These are phyloP conservation scores for Campoplex capitator DNA, from an alignment of 2,888 invertebrate species.

Conservation along the genomic window DNA sequence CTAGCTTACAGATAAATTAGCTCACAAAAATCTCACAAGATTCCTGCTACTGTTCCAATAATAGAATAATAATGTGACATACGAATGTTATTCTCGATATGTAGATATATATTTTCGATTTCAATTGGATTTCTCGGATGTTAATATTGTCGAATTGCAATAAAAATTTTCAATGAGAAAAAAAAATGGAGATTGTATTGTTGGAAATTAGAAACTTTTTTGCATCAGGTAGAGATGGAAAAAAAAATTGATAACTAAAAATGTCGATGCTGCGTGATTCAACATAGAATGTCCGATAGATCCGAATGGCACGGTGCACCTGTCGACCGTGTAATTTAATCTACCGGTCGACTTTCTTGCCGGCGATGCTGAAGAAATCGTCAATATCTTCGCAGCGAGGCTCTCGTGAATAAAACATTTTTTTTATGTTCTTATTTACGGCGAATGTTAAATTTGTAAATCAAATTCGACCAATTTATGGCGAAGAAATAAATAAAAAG, in stretches of 20 bases:
- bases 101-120: neutral
- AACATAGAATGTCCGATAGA: conserved; percentile 11
- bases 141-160: neutral
- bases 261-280: neutral
- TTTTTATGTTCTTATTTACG: conserved; percentile 1
- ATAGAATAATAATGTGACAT: neutral
- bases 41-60: neutral
- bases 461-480: conserved; percentile 22
- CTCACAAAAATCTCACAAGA: neutral
- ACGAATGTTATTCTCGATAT: no score
- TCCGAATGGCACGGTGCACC: conserved; percentile 73
- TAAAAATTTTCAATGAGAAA: neutral
- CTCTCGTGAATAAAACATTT: conserved; percentile 9
- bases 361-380: conserved; percentile 31
- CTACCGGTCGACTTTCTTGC: conserved; percentile 68
- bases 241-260: neutral
- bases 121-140: neutral
- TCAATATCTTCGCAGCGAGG: neutral
- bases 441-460: conserved; percentile 3
- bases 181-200: neutral
- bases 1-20: neutral
- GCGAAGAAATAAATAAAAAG: conserved; percentile 6
- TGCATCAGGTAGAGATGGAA: neutral
- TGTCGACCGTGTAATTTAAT: conserved; percentile 73
- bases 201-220: neutral